Evolutionary conservation across 2,888 invertebrate genomes (phyloP), one percentile per base, ranked within the genome.

Genomic region (Xanthia togata): DNA sequence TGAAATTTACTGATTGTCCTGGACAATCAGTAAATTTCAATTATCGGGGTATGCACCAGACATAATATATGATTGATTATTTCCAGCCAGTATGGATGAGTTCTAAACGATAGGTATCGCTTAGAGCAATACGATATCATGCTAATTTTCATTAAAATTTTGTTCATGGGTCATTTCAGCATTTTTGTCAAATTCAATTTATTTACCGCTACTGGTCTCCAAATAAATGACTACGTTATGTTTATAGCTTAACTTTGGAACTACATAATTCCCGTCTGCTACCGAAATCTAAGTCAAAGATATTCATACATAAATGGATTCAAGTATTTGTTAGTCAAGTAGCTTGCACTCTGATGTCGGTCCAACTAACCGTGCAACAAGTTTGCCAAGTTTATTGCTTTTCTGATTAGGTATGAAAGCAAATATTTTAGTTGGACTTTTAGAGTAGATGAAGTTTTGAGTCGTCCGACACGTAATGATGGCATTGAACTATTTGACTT

Each of bases 321-420:
- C 65, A 41, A 38, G 59, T 57, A 79, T 79, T 80, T 70, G 74
- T 41, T 17, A 81, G 47, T 75, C 70, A 75, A 80, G 44, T 50
- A 60, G 64, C 23, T 23, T 79, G 23, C n/a, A n/a, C 55, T 17
- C 23, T 26, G 41, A 57, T 31, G 31, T 20, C 17, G 59, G 4
- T 73, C 62, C 41, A 65, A 12, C 6, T 17, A 77, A n/a, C 26
- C 14, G 1, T n/a, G 68, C 53, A 68, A 50, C 44, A 73, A 44
- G 26, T 64, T 53, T 14, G 6, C 6, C 12, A 60, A 79, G 44
- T 60, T 35, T 35, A 79, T 72, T 79, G 72, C 41, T 68, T 78
- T 72, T 50, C 17, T 41, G 53, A 68, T 70, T 57, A 67, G 2
- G 20, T 67, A 41, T 23, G 9, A 1, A 4, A 23, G 26, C 20